Conservation (phyloP, 2,888 invertebrate genomes). For the Ischnura elegans region DNA sequence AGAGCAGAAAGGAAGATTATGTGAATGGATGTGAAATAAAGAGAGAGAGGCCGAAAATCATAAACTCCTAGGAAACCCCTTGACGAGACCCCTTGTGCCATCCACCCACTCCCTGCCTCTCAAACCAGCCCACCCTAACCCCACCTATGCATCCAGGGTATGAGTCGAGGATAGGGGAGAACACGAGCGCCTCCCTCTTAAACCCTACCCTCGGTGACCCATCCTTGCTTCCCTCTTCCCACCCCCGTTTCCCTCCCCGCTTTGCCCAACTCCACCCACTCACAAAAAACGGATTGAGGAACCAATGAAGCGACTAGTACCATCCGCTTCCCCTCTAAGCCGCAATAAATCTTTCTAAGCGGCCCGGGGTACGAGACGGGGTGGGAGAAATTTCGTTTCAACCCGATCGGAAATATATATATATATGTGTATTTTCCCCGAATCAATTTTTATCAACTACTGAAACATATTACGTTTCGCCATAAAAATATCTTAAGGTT, state of each 20-base stretch:
- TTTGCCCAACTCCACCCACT: not conserved
- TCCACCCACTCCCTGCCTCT: not conserved
- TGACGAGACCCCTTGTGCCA: not conserved
- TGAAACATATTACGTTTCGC: slow-evolving; percentile 2
- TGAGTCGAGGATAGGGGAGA: not conserved
- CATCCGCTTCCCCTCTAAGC: slow-evolving; percentile 57
- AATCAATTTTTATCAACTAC: slow-evolving; percentile 48
- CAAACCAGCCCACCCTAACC: not conserved
- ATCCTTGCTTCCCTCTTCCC: not conserved
- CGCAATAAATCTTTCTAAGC: slow-evolving; percentile 63
- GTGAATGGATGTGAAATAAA: not conserved
- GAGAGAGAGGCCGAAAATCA: not conserved
- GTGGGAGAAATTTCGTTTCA: slow-evolving; percentile 43
- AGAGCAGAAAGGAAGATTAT: not conserved
- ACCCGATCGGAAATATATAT: slow-evolving; percentile 55
- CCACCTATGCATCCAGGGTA: not conserved
- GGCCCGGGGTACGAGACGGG: slow-evolving; percentile 6
- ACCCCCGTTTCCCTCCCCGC: not conserved
- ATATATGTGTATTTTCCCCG: slow-evolving; percentile 40
- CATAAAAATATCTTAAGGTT: not conserved
- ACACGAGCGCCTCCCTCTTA: not conserved
- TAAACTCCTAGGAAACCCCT: not conserved
- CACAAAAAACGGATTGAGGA: slow-evolving; percentile 61
- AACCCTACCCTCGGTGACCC: too few species aligned
- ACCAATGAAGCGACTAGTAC: slow-evolving; percentile 63